Evolutionary conservation across 2,797 vertebrate genomes (phyloP), one percentile per base, ranked within the genome.

Genomic region (Siniperca undulata): DNA sequence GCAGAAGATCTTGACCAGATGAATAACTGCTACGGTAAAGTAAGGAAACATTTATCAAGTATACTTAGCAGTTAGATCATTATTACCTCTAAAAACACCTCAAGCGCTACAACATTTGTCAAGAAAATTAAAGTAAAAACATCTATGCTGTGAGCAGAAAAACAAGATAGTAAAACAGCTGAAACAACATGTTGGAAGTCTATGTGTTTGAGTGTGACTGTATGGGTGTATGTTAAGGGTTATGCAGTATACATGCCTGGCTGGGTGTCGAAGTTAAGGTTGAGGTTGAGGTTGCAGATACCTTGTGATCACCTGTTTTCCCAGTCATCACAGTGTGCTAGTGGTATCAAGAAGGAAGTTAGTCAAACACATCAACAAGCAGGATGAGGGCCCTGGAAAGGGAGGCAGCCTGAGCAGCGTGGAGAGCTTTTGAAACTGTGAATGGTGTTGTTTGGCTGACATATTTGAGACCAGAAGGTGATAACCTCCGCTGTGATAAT

Each of bases 401-500:
- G 36, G 22, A 40, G 4, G 19, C n/a, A 52, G 30, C 12, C 53
- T 53, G 62, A 40, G 27, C 61, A 36, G 14, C 10, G 5, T n/a
- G 20, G n/a, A 40, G 50, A 24, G 22, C 52, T 20, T 56, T 13
- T 30, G 19, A 61, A 36, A 68, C 34, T 22, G 36, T 7, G 16
- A 59, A 38, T 27, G 11, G 22, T 20, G 36, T 53, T 38, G 27
- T 50, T 48, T 73, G 12, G 66, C 22, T 19, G 58, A 52, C 52
- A 53, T 46, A 52, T 58, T 46, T n/a, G 11, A 46, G 46, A 72
- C 19, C 55, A 66, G 30, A n/a, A 13, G 34, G 38, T 34, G 61
- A 84, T 77, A 76, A 72, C 27, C 60, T 71, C 60, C 17, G 48
- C 7, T 1, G 9, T 42, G 61, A 69, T 38, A 61, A 59, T 20